Evolutionary conservation across 2,113 vertebrate species (phyloP).

Genomic region (Nymphicus hollandicus): DNA sequence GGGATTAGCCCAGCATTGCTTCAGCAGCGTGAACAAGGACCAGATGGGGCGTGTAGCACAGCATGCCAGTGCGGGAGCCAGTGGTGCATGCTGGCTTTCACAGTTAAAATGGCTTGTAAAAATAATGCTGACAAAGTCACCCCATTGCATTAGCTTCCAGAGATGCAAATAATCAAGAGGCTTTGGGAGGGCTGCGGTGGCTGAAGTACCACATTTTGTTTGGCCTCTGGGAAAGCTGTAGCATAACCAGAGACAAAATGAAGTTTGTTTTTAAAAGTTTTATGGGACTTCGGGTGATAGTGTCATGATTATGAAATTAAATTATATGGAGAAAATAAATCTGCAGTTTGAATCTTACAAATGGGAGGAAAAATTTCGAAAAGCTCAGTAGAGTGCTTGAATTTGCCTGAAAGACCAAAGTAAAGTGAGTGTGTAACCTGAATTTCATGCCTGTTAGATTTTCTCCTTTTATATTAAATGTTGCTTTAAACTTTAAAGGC

Average conservation of each 20-base stretch:
- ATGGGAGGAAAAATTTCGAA: neutral
- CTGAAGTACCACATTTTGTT: neutral
- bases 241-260: neutral
- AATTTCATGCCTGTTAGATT: neutral
- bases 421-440: neutral
- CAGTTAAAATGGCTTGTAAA: constrained; percentile 1
- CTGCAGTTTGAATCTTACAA: neutral
- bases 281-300: neutral
- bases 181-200: neutral
- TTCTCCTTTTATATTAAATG: neutral
- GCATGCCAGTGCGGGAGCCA: neutral
- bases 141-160: neutral
- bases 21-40: neutral
- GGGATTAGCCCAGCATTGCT: neutral
- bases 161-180: neutral
- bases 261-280: neutral
- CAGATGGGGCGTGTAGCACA: neutral
- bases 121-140: neutral
- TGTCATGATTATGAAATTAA: neutral
- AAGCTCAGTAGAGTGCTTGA: neutral
- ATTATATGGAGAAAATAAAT: neutral
- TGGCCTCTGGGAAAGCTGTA: neutral
- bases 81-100: neutral
- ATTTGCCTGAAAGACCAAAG: neutral
- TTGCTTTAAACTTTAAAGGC: constrained; percentile 8